These are phyloP conservation scores for Strigamia crassipes DNA, from an alignment of 2,888 invertebrate species.

Conservation along the genomic window DNA sequence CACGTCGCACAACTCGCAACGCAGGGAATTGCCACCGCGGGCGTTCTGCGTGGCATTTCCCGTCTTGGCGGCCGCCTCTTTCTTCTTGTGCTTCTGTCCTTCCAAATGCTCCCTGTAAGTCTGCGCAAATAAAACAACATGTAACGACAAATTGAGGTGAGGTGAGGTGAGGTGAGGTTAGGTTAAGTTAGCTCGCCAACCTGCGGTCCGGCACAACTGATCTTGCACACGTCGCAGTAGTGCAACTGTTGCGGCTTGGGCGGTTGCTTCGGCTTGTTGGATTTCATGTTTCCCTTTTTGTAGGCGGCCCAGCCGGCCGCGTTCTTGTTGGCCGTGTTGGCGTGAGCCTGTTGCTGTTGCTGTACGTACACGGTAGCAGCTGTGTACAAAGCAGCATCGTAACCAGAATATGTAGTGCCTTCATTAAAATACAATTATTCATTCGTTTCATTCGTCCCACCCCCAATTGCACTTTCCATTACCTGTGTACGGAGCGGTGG, in stretches of 20 bases:
- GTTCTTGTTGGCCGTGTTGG: constrained; percentile 51
- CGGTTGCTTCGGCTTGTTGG: constrained; percentile 75
- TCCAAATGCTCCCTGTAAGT: constrained; percentile 96
- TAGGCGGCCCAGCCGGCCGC: constrained; percentile 52
- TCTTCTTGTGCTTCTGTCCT: constrained; percentile 98
- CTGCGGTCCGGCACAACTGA: constrained; percentile 94
- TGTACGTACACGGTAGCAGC: constrained; percentile 94
- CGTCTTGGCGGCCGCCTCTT: constrained; percentile 83
- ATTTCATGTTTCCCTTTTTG: constrained; percentile 58
- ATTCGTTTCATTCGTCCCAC: constrained; percentile 27
- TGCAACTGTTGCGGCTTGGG: constrained; percentile 92
- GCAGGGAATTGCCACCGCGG: constrained; percentile 69
- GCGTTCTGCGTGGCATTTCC: constrained; percentile 63
- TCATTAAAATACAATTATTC: constrained; percentile 33
- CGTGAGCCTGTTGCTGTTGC: constrained; percentile 64
- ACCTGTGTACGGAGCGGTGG: constrained; percentile 54
- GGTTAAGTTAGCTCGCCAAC: too few relatives aligned
- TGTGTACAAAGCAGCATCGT: constrained; percentile 93
- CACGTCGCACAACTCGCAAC: constrained; percentile 97
- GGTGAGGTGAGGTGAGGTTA: too few relatives aligned
- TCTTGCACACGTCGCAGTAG: constrained; percentile 99
- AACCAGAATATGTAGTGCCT: constrained; percentile 65
- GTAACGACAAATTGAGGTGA: too few relatives aligned
- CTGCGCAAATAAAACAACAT: constrained; percentile 60
- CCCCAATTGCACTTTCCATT: neutral